Evolutionary conservation across 2,797 vertebrate species (phyloP).

Genomic region (Clarias pachynema): DNA sequence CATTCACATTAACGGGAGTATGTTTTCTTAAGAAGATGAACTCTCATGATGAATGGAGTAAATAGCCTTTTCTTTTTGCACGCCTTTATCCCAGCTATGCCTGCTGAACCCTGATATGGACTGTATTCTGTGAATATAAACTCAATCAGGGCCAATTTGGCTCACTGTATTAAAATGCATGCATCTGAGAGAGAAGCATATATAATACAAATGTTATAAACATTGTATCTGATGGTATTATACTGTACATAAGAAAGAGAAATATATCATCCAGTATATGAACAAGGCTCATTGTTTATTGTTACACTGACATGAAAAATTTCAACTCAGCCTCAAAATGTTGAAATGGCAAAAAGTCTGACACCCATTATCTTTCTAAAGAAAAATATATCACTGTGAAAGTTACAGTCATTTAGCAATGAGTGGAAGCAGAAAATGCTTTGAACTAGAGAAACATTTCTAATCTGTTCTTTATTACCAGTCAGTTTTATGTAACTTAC

Average conservation of each 20-base stretch:
- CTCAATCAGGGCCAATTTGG: conserved; percentile 73
- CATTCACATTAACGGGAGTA: conserved; percentile 18
- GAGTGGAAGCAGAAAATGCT: conserved; percentile 3
- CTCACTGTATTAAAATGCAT: conserved; percentile 75
- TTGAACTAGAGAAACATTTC: conserved; percentile 1
- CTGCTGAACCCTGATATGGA: conserved; percentile 66
- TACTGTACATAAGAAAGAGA: conserved; percentile 67
- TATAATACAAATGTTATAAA: conserved; percentile 67
- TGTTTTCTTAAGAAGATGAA: conserved; percentile 40
- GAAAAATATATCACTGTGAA: conserved; percentile 11
- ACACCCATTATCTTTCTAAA: conserved; percentile 6
- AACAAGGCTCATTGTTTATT: conserved; percentile 68
- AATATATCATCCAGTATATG: conserved; percentile 71
- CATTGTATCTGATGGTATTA: conserved; percentile 67
- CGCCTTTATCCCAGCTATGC: conserved; percentile 57
- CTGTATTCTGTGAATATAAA: conserved; percentile 86
- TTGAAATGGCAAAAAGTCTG: conserved; percentile 1
- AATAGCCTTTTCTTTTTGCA: conserved; percentile 48
- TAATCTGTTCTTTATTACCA: conserved; percentile 19
- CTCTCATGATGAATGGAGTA: conserved; percentile 37
- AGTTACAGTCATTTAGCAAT: conserved; percentile 6
- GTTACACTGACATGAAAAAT: conserved; percentile 72
- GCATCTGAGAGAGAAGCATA: conserved; percentile 64
- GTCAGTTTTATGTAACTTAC: neutral
- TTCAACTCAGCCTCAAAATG: conserved; percentile 55